Evolutionary conservation across 2,797 vertebrate genomes (phyloP).

Genomic region (Sphenodon punctatus): DNA sequence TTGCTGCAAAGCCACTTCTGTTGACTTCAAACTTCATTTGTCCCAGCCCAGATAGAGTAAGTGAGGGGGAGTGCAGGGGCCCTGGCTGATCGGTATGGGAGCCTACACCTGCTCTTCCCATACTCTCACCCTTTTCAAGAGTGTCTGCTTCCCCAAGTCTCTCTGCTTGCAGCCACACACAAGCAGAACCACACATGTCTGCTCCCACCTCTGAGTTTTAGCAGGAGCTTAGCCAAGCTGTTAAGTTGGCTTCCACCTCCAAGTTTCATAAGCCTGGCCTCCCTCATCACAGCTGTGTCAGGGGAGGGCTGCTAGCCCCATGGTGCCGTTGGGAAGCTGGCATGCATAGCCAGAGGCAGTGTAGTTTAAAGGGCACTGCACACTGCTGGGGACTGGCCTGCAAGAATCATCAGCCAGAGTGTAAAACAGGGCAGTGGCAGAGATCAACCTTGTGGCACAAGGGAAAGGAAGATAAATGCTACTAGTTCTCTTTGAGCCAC

Average conservation of each 20-base stretch:
- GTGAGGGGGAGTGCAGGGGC: accelerated
- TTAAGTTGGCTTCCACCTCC: too few species aligned
- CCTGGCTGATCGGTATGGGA: too few species aligned
- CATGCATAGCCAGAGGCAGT: background rate
- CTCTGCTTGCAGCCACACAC: accelerated
- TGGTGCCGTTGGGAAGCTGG: background rate
- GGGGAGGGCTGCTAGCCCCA: background rate
- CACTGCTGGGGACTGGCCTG: accelerated
- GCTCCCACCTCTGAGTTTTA: background rate
- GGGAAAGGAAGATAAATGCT: slow-evolving; percentile 66
- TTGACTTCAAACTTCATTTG: background rate
- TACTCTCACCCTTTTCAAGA: too few species aligned
- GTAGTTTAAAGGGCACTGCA: background rate
- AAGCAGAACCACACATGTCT: too few species aligned
- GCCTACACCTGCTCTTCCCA: too few species aligned
- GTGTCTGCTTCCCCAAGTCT: too few species aligned
- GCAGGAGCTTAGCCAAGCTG: background rate
- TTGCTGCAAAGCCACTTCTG: background rate
- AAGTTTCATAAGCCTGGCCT: too few species aligned
- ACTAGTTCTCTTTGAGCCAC: slow-evolving; percentile 41
- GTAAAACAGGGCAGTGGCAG: background rate
- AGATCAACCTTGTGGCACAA: slow-evolving; percentile 25
- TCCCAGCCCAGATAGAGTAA: background rate
- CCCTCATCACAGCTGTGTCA: accelerated
- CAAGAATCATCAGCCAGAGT: background rate